Percentiles rank a stretch among this genome's conserved stretches.
Evolutionary conservation across 2,797 vertebrate genomes (phyloP).

Genomic region (Catamblyrhynchus diadema): DNA sequence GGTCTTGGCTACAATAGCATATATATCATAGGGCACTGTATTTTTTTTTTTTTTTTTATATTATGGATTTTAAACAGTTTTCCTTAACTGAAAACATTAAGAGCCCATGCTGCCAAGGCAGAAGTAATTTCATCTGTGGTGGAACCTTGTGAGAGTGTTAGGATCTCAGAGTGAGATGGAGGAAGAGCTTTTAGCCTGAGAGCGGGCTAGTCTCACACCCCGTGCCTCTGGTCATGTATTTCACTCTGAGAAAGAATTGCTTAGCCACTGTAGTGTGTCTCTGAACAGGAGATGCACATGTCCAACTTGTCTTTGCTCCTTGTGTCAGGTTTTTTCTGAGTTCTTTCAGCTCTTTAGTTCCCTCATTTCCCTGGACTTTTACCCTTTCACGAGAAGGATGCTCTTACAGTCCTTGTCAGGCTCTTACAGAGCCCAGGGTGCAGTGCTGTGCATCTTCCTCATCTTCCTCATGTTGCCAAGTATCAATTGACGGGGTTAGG

Average conservation of each 20-base stretch:
- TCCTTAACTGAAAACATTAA: background rate
- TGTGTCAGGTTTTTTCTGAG: background rate
- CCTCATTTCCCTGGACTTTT: background rate
- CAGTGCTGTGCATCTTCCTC: background rate
- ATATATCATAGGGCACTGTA: background rate
- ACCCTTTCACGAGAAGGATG: background rate
- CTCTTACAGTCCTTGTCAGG: background rate
- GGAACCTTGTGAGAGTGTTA: background rate
- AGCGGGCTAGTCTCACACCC: background rate
- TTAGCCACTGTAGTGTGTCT: accelerated
- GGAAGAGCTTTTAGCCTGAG: background rate
- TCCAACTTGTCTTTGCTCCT: background rate
- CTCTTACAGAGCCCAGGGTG: background rate
- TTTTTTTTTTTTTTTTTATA: no score
- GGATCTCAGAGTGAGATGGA: background rate
- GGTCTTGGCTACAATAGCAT: background rate
- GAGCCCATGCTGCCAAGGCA: background rate
- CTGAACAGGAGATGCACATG: background rate
- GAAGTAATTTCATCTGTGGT: background rate
- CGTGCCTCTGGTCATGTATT: accelerated
- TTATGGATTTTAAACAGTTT: background rate
- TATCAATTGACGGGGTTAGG: background rate
- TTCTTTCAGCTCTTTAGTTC: background rate
- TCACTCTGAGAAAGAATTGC: background rate
- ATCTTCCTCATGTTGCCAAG: accelerated